Percentiles rank a stretch among this genome's conserved stretches.
These are phyloP conservation scores for Sciurus carolinensis DNA, from an alignment of 2,797 vertebrate species.

Conservation along the genomic window DNA sequence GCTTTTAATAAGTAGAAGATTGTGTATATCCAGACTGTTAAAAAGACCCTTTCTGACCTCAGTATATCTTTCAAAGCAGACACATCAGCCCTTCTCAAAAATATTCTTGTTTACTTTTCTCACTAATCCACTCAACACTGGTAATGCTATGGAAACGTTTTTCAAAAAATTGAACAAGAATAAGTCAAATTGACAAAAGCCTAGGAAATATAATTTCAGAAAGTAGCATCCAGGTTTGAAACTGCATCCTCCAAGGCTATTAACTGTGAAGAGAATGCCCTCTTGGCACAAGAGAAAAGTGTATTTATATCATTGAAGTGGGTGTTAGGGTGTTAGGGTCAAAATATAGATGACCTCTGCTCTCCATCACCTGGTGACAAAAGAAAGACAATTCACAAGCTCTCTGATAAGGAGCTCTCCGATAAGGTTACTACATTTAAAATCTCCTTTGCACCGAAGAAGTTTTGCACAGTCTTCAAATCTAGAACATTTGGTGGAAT, in stretches of 20 bases:
- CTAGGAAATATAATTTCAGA: constrained; percentile 39
- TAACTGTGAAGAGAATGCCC: constrained; percentile 10
- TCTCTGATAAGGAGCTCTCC: background rate
- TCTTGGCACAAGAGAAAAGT: constrained; percentile 36
- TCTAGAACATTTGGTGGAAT: constrained; percentile 76
- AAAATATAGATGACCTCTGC: background rate
- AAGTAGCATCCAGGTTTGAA: background rate
- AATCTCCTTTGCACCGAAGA: constrained; percentile 48
- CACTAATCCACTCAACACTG: constrained; percentile 43
- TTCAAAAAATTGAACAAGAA: constrained; percentile 36
- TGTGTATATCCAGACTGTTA: background rate
- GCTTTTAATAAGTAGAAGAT: constrained; percentile 57
- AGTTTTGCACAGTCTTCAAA: constrained; percentile 59
- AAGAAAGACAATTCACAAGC: background rate
- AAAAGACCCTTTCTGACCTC: constrained; percentile 28
- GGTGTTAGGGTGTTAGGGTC: background rate
- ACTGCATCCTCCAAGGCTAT: background rate
- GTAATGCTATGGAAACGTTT: constrained; percentile 17
- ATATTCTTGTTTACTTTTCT: constrained; percentile 54
- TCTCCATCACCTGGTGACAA: background rate
- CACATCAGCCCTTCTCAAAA: constrained; percentile 48
- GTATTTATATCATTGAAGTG: constrained; percentile 24
- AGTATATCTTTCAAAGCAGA: constrained; percentile 28
- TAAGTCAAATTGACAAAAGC: constrained; percentile 54
- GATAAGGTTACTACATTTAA: constrained; percentile 17